phyloP scores from a whole-genome alignment of 2,797 vertebrate species.

The Megaceryle alcyon region DNA sequence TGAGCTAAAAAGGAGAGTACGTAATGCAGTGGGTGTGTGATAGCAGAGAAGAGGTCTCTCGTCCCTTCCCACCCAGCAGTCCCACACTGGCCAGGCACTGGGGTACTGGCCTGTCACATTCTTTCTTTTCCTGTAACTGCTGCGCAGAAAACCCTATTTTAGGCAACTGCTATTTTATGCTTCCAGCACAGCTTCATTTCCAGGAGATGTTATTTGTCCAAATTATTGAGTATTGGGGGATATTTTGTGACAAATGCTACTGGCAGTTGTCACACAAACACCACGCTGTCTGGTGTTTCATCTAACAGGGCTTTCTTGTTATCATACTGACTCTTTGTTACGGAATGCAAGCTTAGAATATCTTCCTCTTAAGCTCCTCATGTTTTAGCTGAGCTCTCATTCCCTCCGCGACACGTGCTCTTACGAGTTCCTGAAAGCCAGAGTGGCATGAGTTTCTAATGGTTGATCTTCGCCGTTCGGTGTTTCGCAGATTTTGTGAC shows the following conservation, averaged over 20 bases:
- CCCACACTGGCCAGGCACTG: fast-evolving
- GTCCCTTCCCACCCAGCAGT: neutral
- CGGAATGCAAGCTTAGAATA: neutral
- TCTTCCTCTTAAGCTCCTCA: neutral
- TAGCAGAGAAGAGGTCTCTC: neutral
- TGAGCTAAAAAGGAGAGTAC: neutral
- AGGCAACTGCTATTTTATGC: neutral
- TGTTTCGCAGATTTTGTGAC: neutral
- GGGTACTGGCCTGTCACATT: neutral
- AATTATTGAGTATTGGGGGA: neutral
- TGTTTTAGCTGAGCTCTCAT: neutral
- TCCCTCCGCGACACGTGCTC: neutral
- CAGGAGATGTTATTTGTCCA: neutral
- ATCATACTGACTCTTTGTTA: neutral
- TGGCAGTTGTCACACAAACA: neutral
- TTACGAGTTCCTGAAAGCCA: neutral
- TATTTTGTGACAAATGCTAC: neutral
- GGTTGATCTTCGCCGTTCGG: neutral
- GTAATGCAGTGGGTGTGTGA: neutral
- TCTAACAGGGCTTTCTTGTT: neutral
- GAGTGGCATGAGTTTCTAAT: neutral
- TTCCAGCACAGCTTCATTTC: neutral
- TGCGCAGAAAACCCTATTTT: slow-evolving; percentile 3
- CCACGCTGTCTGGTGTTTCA: neutral
- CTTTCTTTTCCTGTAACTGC: slow-evolving; percentile 9